phyloP scores from a whole-genome alignment of 30 jellyfish, hydroid and myxozoan genomes.

The Morbakka virulenta region DNA sequence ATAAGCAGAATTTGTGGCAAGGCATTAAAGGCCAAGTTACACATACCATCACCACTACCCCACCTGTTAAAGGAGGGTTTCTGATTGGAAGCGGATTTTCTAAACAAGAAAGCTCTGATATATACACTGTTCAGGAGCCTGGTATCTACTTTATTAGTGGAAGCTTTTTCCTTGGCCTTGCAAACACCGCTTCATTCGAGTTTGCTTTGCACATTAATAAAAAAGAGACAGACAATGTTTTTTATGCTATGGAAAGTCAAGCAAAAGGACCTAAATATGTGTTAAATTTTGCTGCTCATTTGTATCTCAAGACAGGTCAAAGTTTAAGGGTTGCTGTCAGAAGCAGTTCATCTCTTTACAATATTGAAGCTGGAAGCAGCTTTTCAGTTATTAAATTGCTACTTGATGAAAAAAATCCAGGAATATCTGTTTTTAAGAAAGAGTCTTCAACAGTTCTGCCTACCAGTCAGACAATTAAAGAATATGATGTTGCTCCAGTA shows the following conservation, averaged over 20 bases:
- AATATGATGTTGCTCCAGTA: conserved; percentile 60
- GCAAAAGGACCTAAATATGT: conserved; percentile 23
- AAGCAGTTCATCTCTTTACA: conserved; percentile 23
- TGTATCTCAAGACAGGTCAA: conserved; percentile 76
- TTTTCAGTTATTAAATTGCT: conserved; percentile 72
- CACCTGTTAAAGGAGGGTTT: conserved; percentile 35
- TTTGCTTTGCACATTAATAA: conserved; percentile 60
- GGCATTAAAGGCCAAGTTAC: conserved; percentile 14
- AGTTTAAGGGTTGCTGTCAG: conserved; percentile 48
- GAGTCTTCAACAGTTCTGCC: conserved; percentile 14
- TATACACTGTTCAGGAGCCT: conserved; percentile 61
- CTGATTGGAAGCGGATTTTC: conserved; percentile 1
- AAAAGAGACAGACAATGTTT: conserved; percentile 25
- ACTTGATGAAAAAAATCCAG: conserved; percentile 84
- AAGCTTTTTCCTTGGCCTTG: conserved; percentile 30
- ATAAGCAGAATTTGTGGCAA: conserved; percentile 8
- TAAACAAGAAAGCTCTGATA: background rate
- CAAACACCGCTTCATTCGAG: conserved; percentile 66
- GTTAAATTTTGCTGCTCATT: conserved; percentile 78
- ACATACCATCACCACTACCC: conserved; percentile 15
- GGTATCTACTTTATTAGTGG: conserved; percentile 73
- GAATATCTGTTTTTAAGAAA: conserved; percentile 56
- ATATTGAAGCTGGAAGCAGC: conserved; percentile 45
- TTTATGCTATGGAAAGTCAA: conserved; percentile 58
- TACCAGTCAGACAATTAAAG: conserved; percentile 21